Evolutionary conservation across 2,888 invertebrate genomes (phyloP).

Genomic region (Scaptomyza cyrtandrae): DNA sequence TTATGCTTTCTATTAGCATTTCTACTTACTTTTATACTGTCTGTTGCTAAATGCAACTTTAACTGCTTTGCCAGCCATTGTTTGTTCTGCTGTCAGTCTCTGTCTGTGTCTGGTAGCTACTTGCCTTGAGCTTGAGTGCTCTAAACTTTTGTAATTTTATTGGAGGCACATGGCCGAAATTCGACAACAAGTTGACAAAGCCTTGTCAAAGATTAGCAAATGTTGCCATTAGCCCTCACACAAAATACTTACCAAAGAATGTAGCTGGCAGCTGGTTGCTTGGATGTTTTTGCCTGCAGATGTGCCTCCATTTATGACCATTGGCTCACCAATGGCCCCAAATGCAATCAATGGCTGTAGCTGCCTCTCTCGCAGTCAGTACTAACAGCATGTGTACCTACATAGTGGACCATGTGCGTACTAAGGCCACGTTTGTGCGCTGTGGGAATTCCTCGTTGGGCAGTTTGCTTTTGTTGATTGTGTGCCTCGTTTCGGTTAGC

Average conservation of each 20-base stretch:
- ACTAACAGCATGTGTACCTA: neutral
- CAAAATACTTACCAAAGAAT: conserved; percentile 12
- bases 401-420: neutral
- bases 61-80: conserved; percentile 44
- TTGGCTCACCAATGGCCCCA: conserved; percentile 44
- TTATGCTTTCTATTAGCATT: neutral
- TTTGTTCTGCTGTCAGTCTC: conserved; percentile 29
- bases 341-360: conserved; percentile 50
- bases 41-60: conserved; percentile 46
- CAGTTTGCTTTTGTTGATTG: conserved; percentile 54
- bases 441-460: conserved; percentile 31
- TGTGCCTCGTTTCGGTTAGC: conserved; percentile 37
- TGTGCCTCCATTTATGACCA: conserved; percentile 39
- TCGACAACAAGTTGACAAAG: conserved; percentile 58
- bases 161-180: conserved; percentile 47
- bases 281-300: neutral
- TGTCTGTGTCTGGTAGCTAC: neutral
- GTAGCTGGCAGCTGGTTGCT: conserved; percentile 7
- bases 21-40: conserved; percentile 5
- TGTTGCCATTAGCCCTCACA: conserved; percentile 55
- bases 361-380: conserved; percentile 3
- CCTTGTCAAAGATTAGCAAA: conserved; percentile 66
- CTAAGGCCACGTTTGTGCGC: conserved; percentile 4
- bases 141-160: conserved; percentile 73
- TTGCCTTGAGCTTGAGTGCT: conserved; percentile 20